Percentiles rank a stretch among this genome's conserved stretches.
phyloP scores from a whole-genome alignment of 2,888 invertebrate genomes.

The Lissocephala sabroskyi region DNA sequence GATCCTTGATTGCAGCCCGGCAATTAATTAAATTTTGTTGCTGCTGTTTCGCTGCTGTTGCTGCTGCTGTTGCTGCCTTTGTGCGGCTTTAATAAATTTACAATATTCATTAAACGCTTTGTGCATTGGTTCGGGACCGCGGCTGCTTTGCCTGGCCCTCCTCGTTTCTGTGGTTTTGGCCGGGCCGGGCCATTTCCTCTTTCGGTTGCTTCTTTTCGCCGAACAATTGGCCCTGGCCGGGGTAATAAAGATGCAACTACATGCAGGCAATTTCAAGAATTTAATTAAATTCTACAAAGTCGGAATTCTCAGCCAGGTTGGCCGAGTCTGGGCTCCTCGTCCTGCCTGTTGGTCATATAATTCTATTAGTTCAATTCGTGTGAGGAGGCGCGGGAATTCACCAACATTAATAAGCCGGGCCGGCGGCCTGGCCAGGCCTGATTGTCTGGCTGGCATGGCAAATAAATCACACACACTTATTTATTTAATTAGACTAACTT shows the following conservation, averaged over 20 bases:
- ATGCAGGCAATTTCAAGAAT: constrained; percentile 8
- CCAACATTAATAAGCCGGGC: constrained; percentile 23
- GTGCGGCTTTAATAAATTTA: constrained; percentile 53
- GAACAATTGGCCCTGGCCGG: neutral
- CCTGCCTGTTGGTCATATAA: no score
- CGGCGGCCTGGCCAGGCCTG: neutral
- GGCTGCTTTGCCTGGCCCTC: constrained; percentile 1
- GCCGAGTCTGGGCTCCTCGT: no score
- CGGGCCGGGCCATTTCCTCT: neutral
- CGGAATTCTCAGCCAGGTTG: no score
- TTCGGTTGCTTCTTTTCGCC: neutral
- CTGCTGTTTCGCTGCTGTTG: constrained; percentile 9
- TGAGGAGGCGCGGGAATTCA: no score
- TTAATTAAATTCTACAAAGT: neutral
- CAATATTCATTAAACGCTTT: constrained; percentile 44
- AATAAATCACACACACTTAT: constrained; percentile 65
- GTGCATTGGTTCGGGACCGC: constrained; percentile 11
- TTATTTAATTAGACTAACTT: constrained; percentile 64
- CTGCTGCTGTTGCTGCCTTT: constrained; percentile 14
- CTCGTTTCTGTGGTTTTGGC: constrained; percentile 10
- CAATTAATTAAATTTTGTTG: constrained; percentile 58
- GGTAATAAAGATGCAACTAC: constrained; percentile 5
- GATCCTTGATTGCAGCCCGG: constrained; percentile 49
- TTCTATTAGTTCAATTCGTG: no score
- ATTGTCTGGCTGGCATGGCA: constrained; percentile 29